Base-by-base conservation (phyloP, 2,888 invertebrate genomes). In the Drosophila anomalipes region DNA sequence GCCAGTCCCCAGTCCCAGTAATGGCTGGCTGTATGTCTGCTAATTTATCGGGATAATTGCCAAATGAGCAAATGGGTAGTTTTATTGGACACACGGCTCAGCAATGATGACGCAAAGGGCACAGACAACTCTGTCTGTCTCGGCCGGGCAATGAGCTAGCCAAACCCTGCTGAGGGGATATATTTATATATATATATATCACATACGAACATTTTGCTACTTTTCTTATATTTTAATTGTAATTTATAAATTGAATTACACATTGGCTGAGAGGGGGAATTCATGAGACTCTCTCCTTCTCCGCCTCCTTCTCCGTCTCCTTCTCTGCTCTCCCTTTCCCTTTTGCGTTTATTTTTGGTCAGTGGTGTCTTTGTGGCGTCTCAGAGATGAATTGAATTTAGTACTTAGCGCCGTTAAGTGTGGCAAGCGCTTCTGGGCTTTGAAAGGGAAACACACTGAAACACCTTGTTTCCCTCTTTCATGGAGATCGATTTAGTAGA, bases 11-110 rank as follows among this genome's bases (percentile, higher is more conserved):
- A 9, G 4, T 39, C 19, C 9, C 4, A 19, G 39, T 19, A 39
- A 19, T 5, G 41, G 4, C n/a, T 57, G 82, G 86, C 37, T 37
- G 37, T 0, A 3, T 16, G 19, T 0, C 86, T 89, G 92, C 91
- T 93, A 93, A 93, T 93, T 92, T 92, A 92, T 93, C 90, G 92
- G 91, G 91, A 92, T 93, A 92, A 92, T 92, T 93, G 92, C 92
- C 91, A 92, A 93, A 92, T 92, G 92, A 92, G 92, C 92, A 92
- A 91, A 92, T 91, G 92, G 92, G 92, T 90, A 92, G 90, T 92
- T 93, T 93, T 92, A 92, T 92, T 92, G 16, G 26, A 91, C 91
- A 86, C 83, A 83, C 86, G 82, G 86, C 85, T 79, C 74, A 81
- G 78, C 89, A 91, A 83, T 90, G 90, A 91, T 91, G 91, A 91